Evolutionary conservation across 1,140 invertebrate genomes (phyloP), one percentile per base, ranked within the genome.

Genomic region (Ditylenchus dipsaci): DNA sequence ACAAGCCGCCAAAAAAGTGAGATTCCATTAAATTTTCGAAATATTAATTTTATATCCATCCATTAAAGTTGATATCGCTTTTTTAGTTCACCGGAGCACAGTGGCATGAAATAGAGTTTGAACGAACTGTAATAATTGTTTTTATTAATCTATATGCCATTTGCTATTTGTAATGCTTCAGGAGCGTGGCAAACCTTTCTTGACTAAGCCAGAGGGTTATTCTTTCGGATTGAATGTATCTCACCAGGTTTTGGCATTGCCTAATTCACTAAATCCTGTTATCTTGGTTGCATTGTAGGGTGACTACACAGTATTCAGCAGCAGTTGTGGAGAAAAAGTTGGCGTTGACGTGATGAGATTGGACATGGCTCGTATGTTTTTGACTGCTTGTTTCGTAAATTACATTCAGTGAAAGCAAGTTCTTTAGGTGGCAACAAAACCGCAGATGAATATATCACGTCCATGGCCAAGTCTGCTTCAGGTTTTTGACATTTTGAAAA

Each of bases 361-460:
- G 23, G 80, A 82, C 49, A 82, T 76, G 57, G 65, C 72, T 58
- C 60, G 79, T 77, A 59, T 73, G 78, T 78, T 61, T 53, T 7
- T 53, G 15, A 61, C 8, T 61, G 13, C 19, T 61, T n/a, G n/a
- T n/a, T n/a, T n/a, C n/a, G n/a, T n/a, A n/a, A n/a, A n/a, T n/a
- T n/a, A n/a, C n/a, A n/a, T n/a, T n/a, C n/a, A n/a, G 33, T 38
- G 3, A 38, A 11, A 38, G 11, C 33, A 38, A 38, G 33, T 38
- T 5, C 3, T 38, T 38, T 38, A 79, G 78, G 80, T 63, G 81
- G 78, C 61, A 82, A 82, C 65, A 83, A 82, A 64, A 80, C 81
- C 7, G 80, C 80, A 19, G 81, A 82, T 58, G 81, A 82, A 59
- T 82, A 82, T 70, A 82, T 82, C 47, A 83, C 72, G 42, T 82